A percentile compares a stretch with the other conserved stretches of the same genome.
Evolutionary conservation across 2,113 vertebrate species (phyloP).

Genomic region (Dipodomys spectabilis): DNA sequence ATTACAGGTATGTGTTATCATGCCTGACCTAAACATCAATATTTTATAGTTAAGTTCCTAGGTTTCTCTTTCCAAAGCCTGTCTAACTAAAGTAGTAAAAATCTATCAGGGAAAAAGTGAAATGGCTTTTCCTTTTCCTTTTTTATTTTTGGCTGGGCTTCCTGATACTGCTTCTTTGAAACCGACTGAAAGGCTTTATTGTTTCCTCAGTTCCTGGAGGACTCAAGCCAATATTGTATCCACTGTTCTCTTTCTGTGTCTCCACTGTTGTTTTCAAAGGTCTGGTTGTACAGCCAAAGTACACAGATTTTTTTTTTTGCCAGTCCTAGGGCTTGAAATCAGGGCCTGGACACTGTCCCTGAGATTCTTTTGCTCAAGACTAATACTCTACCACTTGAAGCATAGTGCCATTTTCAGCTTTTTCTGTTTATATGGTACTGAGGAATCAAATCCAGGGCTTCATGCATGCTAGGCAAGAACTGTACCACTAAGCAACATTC

Average conservation of each 20-base stretch:
- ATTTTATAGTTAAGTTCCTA: constrained; percentile 47
- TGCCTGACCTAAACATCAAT: not conserved
- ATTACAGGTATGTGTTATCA: too few relatives aligned
- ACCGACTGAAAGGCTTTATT: constrained; percentile 54
- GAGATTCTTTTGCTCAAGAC: too few relatives aligned
- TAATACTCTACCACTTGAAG: too few relatives aligned
- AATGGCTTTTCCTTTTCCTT: constrained; percentile 43
- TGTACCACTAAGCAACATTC: too few relatives aligned
- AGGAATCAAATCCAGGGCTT: too few relatives aligned
- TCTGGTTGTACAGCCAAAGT: constrained; percentile 60
- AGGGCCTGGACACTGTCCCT: too few relatives aligned
- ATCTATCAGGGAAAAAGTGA: constrained; percentile 3
- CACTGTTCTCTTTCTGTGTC: constrained; percentile 46
- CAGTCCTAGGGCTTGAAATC: too few relatives aligned
- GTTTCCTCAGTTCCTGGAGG: constrained; percentile 49
- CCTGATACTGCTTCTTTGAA: constrained; percentile 45
- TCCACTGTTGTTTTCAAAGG: constrained; percentile 52
- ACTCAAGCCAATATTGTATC: constrained; percentile 44
- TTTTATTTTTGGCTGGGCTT: not conserved
- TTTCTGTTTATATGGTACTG: too few relatives aligned
- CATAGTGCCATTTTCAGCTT: too few relatives aligned
- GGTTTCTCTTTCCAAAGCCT: constrained; percentile 33
- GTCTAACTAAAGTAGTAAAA: constrained; percentile 28
- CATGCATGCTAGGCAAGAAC: too few relatives aligned
- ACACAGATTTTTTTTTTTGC: not conserved